Conservation (phyloP, 2,888 invertebrate genomes). For the Lasius platythorax region DNA sequence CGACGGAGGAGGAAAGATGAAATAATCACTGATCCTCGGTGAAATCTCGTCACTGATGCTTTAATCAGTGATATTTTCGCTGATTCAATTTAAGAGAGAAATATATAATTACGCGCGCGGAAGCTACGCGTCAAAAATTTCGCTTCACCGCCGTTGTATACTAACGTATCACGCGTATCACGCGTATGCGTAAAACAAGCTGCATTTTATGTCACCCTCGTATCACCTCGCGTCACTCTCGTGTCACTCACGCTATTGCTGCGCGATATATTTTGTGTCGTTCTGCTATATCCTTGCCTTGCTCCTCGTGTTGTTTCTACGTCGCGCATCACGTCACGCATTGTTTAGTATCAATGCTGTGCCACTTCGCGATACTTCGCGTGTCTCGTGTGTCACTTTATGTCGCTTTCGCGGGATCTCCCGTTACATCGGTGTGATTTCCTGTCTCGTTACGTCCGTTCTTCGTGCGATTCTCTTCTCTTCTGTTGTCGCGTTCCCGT, state of each 20-base stretch:
- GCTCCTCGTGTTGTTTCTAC: conserved; percentile 39
- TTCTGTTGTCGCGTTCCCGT: background rate
- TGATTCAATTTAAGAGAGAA: background rate
- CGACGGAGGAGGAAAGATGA: background rate
- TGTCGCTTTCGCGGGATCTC: conserved; percentile 48
- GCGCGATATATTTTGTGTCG: conserved; percentile 47
- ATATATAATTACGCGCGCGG: background rate
- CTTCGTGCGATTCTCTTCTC: conserved; percentile 18
- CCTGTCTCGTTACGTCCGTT: conserved; percentile 55
- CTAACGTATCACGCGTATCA: background rate
- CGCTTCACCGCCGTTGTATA: background rate
- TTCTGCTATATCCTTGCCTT: conserved; percentile 41
- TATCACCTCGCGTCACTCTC: conserved; percentile 47
- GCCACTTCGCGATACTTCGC: conserved; percentile 51
- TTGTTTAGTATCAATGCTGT: conserved; percentile 56
- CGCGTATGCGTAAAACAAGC: conserved; percentile 14
- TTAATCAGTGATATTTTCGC: background rate
- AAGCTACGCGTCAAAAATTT: background rate
- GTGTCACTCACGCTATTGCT: conserved; percentile 39
- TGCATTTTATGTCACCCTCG: conserved; percentile 23
- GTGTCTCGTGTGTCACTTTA: conserved; percentile 53
- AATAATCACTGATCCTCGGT: background rate
- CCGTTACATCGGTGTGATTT: conserved; percentile 53
- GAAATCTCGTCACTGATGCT: background rate
- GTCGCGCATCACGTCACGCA: conserved; percentile 41